Evolutionary conservation across 2,113 vertebrate genomes (phyloP).

Genomic region (Thamnophis sirtalis): DNA sequence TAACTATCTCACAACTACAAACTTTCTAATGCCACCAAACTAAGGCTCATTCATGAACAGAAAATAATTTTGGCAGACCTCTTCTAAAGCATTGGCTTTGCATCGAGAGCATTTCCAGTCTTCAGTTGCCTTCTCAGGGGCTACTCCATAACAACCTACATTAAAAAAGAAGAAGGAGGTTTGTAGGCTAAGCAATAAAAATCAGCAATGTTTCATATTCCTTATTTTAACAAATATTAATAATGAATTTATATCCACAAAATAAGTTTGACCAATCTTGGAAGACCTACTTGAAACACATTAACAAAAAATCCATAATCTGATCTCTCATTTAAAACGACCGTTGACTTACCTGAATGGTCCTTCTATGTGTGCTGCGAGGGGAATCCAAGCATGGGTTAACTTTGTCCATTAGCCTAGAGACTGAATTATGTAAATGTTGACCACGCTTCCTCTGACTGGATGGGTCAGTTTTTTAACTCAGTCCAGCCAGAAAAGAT

Average conservation of each 20-base stretch:
- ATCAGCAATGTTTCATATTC: not conserved
- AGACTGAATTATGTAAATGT: too few species aligned
- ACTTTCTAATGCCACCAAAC: not conserved
- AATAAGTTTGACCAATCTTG: not conserved
- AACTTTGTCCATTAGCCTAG: too few species aligned
- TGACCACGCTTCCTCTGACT: too few species aligned
- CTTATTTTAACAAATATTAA: not conserved
- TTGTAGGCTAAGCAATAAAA: not conserved
- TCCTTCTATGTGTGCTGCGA: too few species aligned
- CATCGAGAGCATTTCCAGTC: constrained; percentile 91
- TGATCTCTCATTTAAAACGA: not conserved
- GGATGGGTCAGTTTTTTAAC: too few species aligned
- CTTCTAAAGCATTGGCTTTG: constrained; percentile 83
- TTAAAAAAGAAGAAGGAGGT: not conserved
- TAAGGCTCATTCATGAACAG: not conserved
- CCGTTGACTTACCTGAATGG: too few species aligned
- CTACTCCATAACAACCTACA: constrained; percentile 90
- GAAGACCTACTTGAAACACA: not conserved
- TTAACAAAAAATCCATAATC: not conserved
- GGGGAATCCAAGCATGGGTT: too few species aligned
- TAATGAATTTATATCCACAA: not conserved
- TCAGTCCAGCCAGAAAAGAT: too few species aligned
- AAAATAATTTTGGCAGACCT: constrained; percentile 63
- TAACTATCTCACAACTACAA: not conserved
- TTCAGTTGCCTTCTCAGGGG: constrained; percentile 76